Conservation (phyloP, 2,888 invertebrate genomes). For the Endomychus coccineus region DNA sequence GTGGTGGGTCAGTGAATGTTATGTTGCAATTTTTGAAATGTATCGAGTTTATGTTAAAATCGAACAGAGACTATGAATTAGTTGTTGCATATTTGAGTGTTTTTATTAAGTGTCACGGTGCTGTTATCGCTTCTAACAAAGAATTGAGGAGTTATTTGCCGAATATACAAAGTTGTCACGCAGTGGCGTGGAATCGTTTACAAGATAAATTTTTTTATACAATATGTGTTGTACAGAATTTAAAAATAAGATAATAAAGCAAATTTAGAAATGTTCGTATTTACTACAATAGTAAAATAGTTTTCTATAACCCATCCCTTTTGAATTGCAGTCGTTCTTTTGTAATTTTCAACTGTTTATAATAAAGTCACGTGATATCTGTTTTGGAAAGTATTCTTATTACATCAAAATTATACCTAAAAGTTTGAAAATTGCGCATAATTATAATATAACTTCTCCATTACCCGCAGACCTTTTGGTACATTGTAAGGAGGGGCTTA, state of each 20-base stretch:
- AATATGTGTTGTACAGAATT: slow-evolving; percentile 66
- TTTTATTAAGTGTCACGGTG: slow-evolving; percentile 75
- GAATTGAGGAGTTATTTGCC: slow-evolving; percentile 50
- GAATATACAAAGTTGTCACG: slow-evolving; percentile 53
- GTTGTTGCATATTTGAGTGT: slow-evolving; percentile 83
- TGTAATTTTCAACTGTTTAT: no score
- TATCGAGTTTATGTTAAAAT: slow-evolving; percentile 61
- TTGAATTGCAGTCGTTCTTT: no score
- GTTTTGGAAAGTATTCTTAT: no score
- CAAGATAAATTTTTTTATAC: slow-evolving; percentile 66
- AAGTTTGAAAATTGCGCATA: no score
- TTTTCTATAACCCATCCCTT: no score
- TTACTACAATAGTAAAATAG: no score
- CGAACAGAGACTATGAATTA: slow-evolving; percentile 79
- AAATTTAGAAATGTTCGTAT: no score
- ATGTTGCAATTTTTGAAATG: slow-evolving; percentile 74
- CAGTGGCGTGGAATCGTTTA: slow-evolving; percentile 57
- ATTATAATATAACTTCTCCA: no score
- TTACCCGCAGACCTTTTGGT: no score
- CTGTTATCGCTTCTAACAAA: slow-evolving; percentile 49
- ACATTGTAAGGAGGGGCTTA: no score
- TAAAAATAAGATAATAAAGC: slow-evolving; percentile 52
- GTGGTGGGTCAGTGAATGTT: slow-evolving; percentile 63
- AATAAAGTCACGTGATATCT: no score
- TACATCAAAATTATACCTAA: no score